A percentile compares a stretch with the other conserved stretches of the same genome.
phyloP scores from a whole-genome alignment of 2,888 invertebrate genomes.

The Leptogaster cylindrica region DNA sequence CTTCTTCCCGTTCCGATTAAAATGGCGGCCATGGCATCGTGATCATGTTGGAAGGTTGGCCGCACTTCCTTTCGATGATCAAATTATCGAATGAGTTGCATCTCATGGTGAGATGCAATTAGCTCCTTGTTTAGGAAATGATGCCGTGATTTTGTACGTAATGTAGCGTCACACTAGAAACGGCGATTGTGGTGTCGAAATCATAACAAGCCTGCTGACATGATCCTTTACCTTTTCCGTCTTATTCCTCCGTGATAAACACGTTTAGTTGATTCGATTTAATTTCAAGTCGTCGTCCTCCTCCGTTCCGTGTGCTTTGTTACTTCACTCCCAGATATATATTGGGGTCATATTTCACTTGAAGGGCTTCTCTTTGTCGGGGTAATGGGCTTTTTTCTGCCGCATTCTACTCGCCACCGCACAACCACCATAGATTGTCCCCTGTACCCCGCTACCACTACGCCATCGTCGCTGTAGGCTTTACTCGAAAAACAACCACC shows the following conservation, averaged over 20 bases:
- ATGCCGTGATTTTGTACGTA: constrained; percentile 21
- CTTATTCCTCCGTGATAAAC: background rate
- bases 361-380: constrained; percentile 54
- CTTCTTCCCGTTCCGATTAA: no score
- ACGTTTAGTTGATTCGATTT: constrained; percentile 18
- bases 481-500: no score
- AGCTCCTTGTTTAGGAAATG: constrained; percentile 9
- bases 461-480: no score
- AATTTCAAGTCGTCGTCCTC: constrained; percentile 7
- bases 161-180: constrained; percentile 6
- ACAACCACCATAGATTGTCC: no score
- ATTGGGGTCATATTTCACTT: constrained; percentile 60
- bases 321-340: constrained; percentile 41
- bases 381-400: constrained; percentile 1
- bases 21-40: no score
- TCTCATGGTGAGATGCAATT: constrained; percentile 5
- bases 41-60: background rate
- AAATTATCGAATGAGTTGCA: constrained; percentile 6
- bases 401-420: constrained; percentile 1
- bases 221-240: background rate
- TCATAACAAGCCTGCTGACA: constrained; percentile 15
- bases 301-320: background rate
- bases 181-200: constrained; percentile 7
- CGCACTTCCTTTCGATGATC: background rate
- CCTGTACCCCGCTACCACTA: no score